Base-by-base conservation (phyloP, 2,888 invertebrate genomes). In the Ypsolopha scabrella region DNA sequence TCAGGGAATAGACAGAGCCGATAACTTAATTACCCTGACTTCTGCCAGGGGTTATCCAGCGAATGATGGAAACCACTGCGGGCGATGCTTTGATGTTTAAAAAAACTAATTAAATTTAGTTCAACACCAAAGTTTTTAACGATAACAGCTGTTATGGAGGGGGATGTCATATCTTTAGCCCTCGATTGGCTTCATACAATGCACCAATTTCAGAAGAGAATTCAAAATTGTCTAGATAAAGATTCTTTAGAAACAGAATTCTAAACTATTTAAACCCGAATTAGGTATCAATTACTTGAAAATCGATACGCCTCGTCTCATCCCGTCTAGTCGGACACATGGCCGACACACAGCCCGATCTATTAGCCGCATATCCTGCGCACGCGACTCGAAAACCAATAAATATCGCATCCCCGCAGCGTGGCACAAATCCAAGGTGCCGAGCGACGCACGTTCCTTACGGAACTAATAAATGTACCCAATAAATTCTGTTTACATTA, bases 401-500 rank as follows among this genome's bases (percentile, higher is more conserved):
- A 79, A 78, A 78, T 70, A 72, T 69, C 58, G 65, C 71, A 70
- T 73, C 80, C 75, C 75, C 70, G 70, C 70, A 62, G 67, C 64
- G 66, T 64, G 65, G 64, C 71, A 76, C 72, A 76, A 77, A 76
- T 75, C 75, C 75, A 70, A 60, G 63, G 57, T 69, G 64, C 70
- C 63, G 51, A 51, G 47, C 46, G 51, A 51, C 69, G 71, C 71
- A 67, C 69, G 70, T 70, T 75, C 70, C 75, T 75, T 76, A 73
- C 75, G 66, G 69, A 81, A 75, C 72, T 75, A 80, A 83, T 80
- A 80, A 77, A 80, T 72, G 68, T 75, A 73, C 65, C 72, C 75
- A 73, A 80, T 80, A 78, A 79, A 80, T 81, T 77, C 67, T 72
- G 67, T 72, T 73, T 72, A 72, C 72, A 74, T 78, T 72, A 73